Evolutionary conservation across 2,113 vertebrate genomes (phyloP), one percentile per base, ranked within the genome.

Genomic region (Epinephelus fuscoguttatus): DNA sequence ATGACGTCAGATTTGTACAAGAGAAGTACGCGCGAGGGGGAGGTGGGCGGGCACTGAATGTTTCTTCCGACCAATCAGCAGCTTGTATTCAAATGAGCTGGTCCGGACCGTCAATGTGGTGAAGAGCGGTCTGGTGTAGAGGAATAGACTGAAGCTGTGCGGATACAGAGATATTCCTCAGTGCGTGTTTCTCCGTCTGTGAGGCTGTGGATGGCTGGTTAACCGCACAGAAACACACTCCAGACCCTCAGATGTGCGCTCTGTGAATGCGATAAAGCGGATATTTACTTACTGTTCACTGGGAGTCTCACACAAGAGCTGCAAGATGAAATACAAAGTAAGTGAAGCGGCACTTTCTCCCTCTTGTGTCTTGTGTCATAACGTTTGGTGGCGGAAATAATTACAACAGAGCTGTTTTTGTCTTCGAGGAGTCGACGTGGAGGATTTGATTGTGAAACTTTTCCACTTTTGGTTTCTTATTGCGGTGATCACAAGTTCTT

Each of bases 261-360:
- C 64, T 59, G 50, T 78, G 73, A 75, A 33, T 23, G 81, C 82
- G 18, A 69, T 30, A 77, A 80, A 83, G 67, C 87, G 94, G 94
- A 94, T 95, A 78, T 75, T 82, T 90, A 86, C 84, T 85, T 71
- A 86, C 78, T 69, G 60, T 47, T 25, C 18, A 11, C 45, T 56
- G 19, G 53, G 52, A 71, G 84, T 86, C 82, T 33, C 17, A 47
- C 53, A 75, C 45, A 70, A 49, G 84, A 87, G 70, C 60, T 19
- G 45, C 80, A 89, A 81, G 18, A 96, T 96, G 95, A 96, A 96
- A 88, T 95, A 95, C 84, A 95, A 95, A 95, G 95, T 96, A 93
- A 96, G 95, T 94, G 78, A 49, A 45, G 49, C 27, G 47, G 0
- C 27, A 7, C 23, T 37, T 19, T 47, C 49, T n/a, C 25, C 21